These are phyloP conservation scores for Chalcosyrphus nemorum DNA, from an alignment of 2,888 invertebrate genomes.

Conservation along the genomic window DNA sequence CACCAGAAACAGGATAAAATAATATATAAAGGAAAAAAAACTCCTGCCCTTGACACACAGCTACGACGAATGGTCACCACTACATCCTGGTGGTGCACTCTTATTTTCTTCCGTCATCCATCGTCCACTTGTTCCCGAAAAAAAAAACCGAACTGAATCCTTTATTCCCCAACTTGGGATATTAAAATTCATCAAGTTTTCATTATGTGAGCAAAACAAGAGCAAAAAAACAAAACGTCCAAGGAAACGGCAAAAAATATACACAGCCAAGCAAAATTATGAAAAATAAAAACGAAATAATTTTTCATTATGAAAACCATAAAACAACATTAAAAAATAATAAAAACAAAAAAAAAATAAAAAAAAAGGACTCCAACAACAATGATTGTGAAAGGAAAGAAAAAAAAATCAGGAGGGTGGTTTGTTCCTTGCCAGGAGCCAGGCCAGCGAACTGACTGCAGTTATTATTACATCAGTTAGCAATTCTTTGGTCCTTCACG, in stretches of 20 bases:
- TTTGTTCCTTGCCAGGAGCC: slow-evolving; percentile 41
- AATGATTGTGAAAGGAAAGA: background rate
- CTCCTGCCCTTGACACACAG: slow-evolving; percentile 21
- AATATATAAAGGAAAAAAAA: no score
- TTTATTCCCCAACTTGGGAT: slow-evolving; percentile 30
- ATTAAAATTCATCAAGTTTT: slow-evolving; percentile 71
- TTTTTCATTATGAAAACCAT: slow-evolving; percentile 71
- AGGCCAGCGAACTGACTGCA: slow-evolving; percentile 58
- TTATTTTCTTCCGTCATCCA: background rate
- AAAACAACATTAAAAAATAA: slow-evolving; percentile 68
- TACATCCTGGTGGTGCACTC: background rate
- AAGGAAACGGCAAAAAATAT: slow-evolving; percentile 10
- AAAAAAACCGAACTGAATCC: slow-evolving; percentile 42
- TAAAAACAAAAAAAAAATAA: slow-evolving; percentile 38
- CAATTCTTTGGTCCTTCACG: slow-evolving; percentile 47
- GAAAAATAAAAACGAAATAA: slow-evolving; percentile 68
- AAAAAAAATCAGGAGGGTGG: background rate
- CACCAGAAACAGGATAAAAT: background rate
- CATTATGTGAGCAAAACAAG: slow-evolving; percentile 51
- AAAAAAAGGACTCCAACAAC: slow-evolving; percentile 28
- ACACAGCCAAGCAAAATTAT: slow-evolving; percentile 46
- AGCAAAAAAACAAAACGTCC: slow-evolving; percentile 3
- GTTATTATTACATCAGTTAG: slow-evolving; percentile 65
- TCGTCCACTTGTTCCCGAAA: slow-evolving; percentile 25
- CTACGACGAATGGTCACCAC: background rate